phyloP scores from a whole-genome alignment of 2,113 vertebrate genomes.

The Pituophis catenifer region DNA sequence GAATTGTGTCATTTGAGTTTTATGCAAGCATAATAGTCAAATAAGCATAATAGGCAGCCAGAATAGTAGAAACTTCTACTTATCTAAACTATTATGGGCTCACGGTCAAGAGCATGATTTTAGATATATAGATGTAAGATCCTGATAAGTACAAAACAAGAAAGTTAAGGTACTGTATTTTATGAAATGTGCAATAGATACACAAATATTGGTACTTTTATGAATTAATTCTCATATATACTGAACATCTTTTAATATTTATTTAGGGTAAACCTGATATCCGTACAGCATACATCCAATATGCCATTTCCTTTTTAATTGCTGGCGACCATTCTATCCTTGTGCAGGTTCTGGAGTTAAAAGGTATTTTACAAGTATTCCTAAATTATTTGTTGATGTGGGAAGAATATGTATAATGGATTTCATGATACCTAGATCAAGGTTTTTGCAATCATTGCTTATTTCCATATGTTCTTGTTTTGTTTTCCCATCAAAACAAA shows the following conservation, averaged over 20 bases:
- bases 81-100: neutral
- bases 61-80: neutral
- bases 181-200: neutral
- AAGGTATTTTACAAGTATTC: slow-evolving; percentile 75
- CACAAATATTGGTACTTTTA: neutral
- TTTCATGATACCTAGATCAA: neutral
- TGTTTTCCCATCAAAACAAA: neutral
- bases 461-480: neutral
- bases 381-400: neutral
- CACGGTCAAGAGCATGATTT: neutral
- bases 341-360: slow-evolving; percentile 83
- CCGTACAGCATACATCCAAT: slow-evolving; percentile 89
- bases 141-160: neutral
- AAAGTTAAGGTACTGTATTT: neutral
- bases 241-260: slow-evolving; percentile 6
- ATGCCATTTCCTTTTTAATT: slow-evolving; percentile 89
- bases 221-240: neutral
- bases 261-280: slow-evolving; percentile 83
- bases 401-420: neutral
- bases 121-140: neutral
- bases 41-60: neutral
- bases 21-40: neutral
- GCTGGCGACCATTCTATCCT: slow-evolving; percentile 81
- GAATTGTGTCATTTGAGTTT: neutral
- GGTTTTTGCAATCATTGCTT: neutral